Conservation (phyloP, 2,113 vertebrate genomes). For the Piprites chloris region DNA sequence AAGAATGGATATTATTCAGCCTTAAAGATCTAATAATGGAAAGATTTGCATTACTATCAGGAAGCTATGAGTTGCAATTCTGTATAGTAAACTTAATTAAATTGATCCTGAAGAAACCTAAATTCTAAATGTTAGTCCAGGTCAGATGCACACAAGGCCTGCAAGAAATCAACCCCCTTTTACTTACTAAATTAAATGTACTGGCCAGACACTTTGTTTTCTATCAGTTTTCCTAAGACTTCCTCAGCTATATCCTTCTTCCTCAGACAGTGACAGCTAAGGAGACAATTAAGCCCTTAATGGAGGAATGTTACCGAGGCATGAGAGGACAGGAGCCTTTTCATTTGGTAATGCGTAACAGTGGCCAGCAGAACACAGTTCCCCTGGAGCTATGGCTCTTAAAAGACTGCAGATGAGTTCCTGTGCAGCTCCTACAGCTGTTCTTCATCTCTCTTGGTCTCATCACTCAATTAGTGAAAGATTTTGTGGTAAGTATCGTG, state of each 20-base stretch:
- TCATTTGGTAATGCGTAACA: constrained; percentile 46
- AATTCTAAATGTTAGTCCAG: background rate
- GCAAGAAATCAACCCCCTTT: background rate
- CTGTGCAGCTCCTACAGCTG: constrained; percentile 55
- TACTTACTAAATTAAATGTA: background rate
- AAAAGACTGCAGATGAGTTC: constrained; percentile 7
- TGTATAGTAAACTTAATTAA: constrained; percentile 34
- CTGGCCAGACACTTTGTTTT: background rate
- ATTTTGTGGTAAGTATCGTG: background rate
- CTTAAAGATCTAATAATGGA: constrained; percentile 23
- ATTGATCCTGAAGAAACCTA: constrained; percentile 21
- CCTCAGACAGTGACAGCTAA: background rate
- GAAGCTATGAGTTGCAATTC: background rate
- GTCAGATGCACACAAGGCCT: background rate
- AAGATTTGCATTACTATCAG: background rate
- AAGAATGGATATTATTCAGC: constrained; percentile 1
- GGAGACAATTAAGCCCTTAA: background rate
- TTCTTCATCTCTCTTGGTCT: constrained; percentile 53
- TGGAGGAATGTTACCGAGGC: background rate
- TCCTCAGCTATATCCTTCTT: background rate
- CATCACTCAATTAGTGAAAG: constrained; percentile 59
- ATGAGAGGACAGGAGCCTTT: background rate
- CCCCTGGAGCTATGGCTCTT: constrained; percentile 29
- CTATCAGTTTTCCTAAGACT: background rate
- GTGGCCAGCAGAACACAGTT: background rate